Conservation (phyloP, 1,140 invertebrate genomes). For the Dysdera silvatica region DNA sequence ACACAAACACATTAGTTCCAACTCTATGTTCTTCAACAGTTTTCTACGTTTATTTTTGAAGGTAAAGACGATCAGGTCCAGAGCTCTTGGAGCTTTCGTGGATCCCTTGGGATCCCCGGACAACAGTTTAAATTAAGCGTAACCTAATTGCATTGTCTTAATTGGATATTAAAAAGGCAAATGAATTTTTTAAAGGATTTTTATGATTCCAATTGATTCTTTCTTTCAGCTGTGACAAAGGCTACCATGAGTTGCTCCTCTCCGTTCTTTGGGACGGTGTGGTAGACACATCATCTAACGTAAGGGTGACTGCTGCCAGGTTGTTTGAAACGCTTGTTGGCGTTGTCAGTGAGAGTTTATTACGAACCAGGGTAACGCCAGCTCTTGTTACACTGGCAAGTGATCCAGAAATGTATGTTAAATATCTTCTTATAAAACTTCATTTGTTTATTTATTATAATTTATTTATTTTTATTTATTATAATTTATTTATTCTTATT, state of each 20-base stretch:
- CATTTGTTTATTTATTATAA: background rate
- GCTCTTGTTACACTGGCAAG: constrained; percentile 62
- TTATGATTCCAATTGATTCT: background rate
- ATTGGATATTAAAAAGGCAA: too few relatives aligned
- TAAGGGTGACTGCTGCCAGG: constrained; percentile 52
- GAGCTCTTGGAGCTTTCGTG: too few relatives aligned
- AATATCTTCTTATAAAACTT: background rate
- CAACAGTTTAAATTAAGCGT: too few relatives aligned
- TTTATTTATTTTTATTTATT: background rate
- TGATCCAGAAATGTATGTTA: constrained; percentile 58
- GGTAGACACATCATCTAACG: constrained; percentile 54
- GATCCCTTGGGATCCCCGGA: too few relatives aligned
- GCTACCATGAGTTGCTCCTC: constrained; percentile 52
- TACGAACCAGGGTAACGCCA: constrained; percentile 55
- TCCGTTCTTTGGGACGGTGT: constrained; percentile 62
- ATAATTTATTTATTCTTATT: background rate
- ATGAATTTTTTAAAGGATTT: constrained; percentile 7
- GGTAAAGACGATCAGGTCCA: too few relatives aligned
- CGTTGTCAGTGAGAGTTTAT: constrained; percentile 51
- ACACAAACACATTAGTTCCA: too few relatives aligned
- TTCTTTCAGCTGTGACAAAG: constrained; percentile 29
- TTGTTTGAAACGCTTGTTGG: constrained; percentile 55
- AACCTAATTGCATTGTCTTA: too few relatives aligned
- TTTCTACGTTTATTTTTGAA: too few relatives aligned
- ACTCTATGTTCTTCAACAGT: too few relatives aligned